Evolutionary conservation across 2,797 vertebrate genomes (phyloP), one percentile per base, ranked within the genome.

Genomic region (Myoxocephalus aenaeus): DNA sequence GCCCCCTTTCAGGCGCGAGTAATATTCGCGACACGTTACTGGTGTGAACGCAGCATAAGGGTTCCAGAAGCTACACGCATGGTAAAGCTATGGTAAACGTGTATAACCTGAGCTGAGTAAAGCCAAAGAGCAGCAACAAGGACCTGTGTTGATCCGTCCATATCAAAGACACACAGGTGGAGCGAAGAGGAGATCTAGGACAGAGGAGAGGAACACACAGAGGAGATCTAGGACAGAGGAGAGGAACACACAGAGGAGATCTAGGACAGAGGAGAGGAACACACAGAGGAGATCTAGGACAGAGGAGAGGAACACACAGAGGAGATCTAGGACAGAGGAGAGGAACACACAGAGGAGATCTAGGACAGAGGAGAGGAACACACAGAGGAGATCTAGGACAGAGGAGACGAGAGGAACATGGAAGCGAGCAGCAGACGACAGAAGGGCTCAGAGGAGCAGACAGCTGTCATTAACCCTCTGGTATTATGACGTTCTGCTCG

Each of bases 381-480:
- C n/a, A 22, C 4, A 4, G 6, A 62, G 36, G 36, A 54, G 14
- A 53, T 27, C 13, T 29, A 56, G 53, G 22, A 14, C 13, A 25
- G 51, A 40, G 58, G 36, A 27, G 18, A 12, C 13, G 11, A 25
- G 22, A 50, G 17, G 44, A 51, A 12, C 10, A 22, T 10, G n/a
- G 10, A 51, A 34, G 29, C 22, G 42, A 25, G 61, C n/a, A 25
- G 50, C 32, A 58, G 63, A 53, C 68, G 7, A 58, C 22, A 61
- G 13, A 8, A 9, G 44, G 64, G 70, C 80, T 73, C 46, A 48
- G 71, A 71, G 86, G 65, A 79, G 61, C 79, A 80, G 81, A 87
- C 75, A 77, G 79, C 66, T 82, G 86, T 80, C 81, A 86, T 87
- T 86, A 86, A 69, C 38, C 40, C 20, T 56, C 13, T 44, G 69